Conservation (phyloP, 2,113 vertebrate genomes). For the Seriola rivoliana region DNA sequence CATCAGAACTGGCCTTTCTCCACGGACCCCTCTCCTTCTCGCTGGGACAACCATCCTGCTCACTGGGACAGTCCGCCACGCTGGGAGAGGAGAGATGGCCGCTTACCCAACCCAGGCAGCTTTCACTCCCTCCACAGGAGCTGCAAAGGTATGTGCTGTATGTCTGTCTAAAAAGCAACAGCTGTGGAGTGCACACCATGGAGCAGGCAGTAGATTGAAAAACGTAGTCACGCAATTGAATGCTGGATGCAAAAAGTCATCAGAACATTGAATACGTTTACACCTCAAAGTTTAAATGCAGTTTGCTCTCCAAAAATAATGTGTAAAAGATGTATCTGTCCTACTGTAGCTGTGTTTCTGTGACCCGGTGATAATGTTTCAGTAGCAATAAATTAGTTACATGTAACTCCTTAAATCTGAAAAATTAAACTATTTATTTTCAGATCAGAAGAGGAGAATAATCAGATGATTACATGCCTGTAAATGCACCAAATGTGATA, state of each 20-base stretch:
- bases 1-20: constrained; percentile 85
- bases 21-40: constrained; percentile 75
- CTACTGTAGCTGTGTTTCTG: too few species aligned
- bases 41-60: constrained; percentile 82
- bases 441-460: background rate
- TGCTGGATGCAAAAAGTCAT: background rate
- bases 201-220: background rate
- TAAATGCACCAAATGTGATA: background rate
- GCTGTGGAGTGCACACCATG: too few species aligned
- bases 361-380: background rate
- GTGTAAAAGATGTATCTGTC: too few species aligned
- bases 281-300: background rate
- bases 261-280: background rate
- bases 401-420: background rate
- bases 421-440: background rate
- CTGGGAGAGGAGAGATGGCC: constrained; percentile 88
- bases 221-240: background rate
- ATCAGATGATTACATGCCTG: background rate
- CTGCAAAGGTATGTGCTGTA: constrained; percentile 88
- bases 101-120: constrained; percentile 92
- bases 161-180: background rate
- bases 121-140: constrained; percentile 92
- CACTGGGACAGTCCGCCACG: constrained; percentile 81
- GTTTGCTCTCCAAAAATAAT: too few species aligned
- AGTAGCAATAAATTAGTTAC: background rate